Base-by-base conservation (phyloP, 1,140 invertebrate genomes). In the Psix sp. region DNA sequence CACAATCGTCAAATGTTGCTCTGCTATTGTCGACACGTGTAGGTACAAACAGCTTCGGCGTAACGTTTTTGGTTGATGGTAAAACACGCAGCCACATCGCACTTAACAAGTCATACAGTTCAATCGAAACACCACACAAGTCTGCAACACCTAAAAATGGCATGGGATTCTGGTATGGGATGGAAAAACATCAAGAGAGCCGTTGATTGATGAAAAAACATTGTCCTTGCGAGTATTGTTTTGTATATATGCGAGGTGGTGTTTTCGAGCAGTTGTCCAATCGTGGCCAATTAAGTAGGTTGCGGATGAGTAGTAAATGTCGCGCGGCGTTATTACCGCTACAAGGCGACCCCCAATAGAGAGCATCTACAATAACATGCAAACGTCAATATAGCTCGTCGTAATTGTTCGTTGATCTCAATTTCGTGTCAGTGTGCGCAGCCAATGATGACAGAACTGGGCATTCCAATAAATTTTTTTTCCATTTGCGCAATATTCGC, bases 381-480 rank as follows among this genome's bases (percentile, higher is more conserved):
- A 24, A 45, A 73, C 54, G 52, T 17, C 66, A 45, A 16, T 48
- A 49, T 74, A 31, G 52, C 60, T 71, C 60, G 42, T 72, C 62
- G 48, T 78, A 82, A 82, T 81, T 81, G 78, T 83, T 79, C 76
- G 66, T 82, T 79, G 79, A 82, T 77, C 73, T 79, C 77, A 77
- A 79, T 82, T 82, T 76, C 60, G 43, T 77, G 36, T 24, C 52
- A 46, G 29, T 66, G 26, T 56, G 35, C 43, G 48, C 70, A 20
- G 46, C 36, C 63, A 57, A 51, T 51, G 49, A 57, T 29, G 48
- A 51, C 46, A 43, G 17, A 51, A 46, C 17, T 43, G 14, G 20
- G 20, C 48, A 39, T 36, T 63, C 42, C 49, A 29, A 18, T 14
- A 39, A 11, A 16, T 56, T 40, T 35, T 39, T 56, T 21, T 31